A percentile compares a stretch with the other conserved stretches of the same genome.
Conservation (phyloP, 2,888 invertebrate genomes). For the Plutella xylostella region DNA sequence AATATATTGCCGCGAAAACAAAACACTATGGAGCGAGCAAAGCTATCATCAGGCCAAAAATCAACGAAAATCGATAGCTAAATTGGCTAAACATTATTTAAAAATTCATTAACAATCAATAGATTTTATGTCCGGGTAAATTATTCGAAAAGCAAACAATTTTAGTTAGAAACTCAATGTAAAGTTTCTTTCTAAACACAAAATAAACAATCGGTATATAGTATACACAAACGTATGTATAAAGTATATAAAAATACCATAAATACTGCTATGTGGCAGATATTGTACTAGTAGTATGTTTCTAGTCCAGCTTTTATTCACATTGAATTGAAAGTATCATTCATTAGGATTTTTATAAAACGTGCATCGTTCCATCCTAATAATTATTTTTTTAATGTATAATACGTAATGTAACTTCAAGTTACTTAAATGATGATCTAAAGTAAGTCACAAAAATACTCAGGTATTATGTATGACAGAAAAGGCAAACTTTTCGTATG, state of each 20-base stretch:
- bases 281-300: not conserved
- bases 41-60: not conserved
- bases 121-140: not conserved
- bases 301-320: not conserved
- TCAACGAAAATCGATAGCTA: too few species aligned
- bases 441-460: too few species aligned
- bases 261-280: not conserved
- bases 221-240: slow-evolving; percentile 56
- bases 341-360: not conserved
- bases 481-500: too few species aligned
- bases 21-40: too few species aligned
- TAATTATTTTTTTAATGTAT: not conserved
- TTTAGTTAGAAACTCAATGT: not conserved
- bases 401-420: not conserved
- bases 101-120: not conserved
- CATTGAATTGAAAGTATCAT: not conserved
- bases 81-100: not conserved
- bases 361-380: not conserved
- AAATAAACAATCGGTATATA: slow-evolving; percentile 23
- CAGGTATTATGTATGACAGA: too few species aligned
- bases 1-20: too few species aligned
- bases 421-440: not conserved
- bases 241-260: slow-evolving; percentile 27
- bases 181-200: not conserved
- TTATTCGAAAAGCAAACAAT: not conserved